phyloP scores from a whole-genome alignment of 2,113 vertebrate species.

The Accipiter virgatus region DNA sequence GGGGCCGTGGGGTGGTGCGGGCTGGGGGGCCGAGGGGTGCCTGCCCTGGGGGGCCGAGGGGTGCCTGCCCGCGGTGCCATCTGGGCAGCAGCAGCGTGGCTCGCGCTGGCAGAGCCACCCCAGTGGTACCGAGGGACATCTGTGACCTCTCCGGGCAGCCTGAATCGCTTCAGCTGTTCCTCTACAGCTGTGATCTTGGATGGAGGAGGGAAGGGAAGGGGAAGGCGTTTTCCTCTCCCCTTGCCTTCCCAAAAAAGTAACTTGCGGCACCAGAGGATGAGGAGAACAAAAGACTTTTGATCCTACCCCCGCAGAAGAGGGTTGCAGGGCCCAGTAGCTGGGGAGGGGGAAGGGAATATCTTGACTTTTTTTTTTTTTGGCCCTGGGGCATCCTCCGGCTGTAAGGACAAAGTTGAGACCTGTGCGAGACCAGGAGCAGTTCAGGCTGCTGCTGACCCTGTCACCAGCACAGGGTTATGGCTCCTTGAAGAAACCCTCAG shows the following conservation, averaged over 20 bases:
- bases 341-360: background rate
- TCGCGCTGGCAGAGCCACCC: background rate
- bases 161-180: background rate
- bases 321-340: background rate
- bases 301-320: background rate
- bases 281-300: background rate
- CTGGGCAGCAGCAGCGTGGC: background rate
- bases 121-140: background rate
- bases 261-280: background rate
- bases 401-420: background rate
- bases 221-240: background rate
- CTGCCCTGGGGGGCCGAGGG: rapidly evolving
- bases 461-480: background rate
- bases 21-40: rapidly evolving
- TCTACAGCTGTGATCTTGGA: background rate
- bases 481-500: background rate
- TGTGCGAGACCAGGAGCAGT: background rate
- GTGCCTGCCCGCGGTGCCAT: rapidly evolving
- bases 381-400: background rate
- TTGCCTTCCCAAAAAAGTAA: background rate
- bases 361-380: background rate
- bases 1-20: rapidly evolving
- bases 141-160: background rate
- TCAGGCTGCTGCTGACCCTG: background rate
- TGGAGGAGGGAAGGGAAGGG: background rate